Evolutionary conservation across 2,797 vertebrate genomes (phyloP), one percentile per base, ranked within the genome.

Genomic region (Scarus forsteni): DNA sequence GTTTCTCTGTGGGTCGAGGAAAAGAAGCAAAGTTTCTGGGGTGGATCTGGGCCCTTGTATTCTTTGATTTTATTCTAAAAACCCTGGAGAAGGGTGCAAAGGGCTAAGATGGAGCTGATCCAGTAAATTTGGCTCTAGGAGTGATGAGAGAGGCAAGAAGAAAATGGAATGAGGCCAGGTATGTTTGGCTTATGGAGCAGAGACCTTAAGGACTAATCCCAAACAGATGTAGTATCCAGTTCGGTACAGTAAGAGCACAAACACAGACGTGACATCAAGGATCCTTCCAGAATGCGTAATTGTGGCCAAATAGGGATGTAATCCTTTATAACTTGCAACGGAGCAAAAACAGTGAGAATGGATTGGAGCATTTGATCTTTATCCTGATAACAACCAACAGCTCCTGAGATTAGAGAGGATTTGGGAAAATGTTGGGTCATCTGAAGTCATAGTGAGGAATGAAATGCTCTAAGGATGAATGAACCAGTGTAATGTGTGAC

Each of bases 191-290:
- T 75, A 66, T 40, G 16, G 68, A 56, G 63, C 60, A 63, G 85
- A 73, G 77, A 80, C 81, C 69, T 74, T 56, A 45, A 58, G 11
- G 8, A 75, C 78, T 91, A 90, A 92, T 91, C 87, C 85, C 53
- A 72, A 80, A 89, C 88, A 91, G 87, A 90, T 89, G 86, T 72
- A 75, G 75, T 45, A 45, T 79, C 68, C 78, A 75, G 60, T 35
- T 6, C 49, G 43, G 63, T 79, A 60, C 65, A 71, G 79, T 71
- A 74, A 73, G 70, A 80, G 69, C 67, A 40, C 64, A 64, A 27
- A 40, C 62, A 58, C 76, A 49, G 14, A 56, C 74, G 74, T 72
- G 58, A 79, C 75, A 86, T 82, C 75, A 45, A 69, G 63, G 68
- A 79, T 54, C 55, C 65, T 34, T 86, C 81, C 87, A 81, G 79